Evolutionary conservation across 2,113 vertebrate species (phyloP), one percentile per base, ranked within the genome.

Genomic region (Pachypanchax playfairii): DNA sequence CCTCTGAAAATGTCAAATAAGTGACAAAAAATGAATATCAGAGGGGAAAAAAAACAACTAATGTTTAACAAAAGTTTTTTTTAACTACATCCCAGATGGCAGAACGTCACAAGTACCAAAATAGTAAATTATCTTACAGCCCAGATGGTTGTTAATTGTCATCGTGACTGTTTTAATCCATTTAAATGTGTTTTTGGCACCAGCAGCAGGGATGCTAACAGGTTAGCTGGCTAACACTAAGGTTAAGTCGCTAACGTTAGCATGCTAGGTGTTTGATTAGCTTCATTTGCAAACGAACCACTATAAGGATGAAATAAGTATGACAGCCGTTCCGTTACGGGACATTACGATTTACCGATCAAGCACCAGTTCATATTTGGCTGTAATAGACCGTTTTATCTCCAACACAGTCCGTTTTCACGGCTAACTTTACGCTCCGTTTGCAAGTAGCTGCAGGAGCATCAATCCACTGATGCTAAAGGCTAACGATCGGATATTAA

Each of bases 371-470:
- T n/a, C 6, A 5, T 42, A n/a, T 20, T 1, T 1, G 58, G 26
- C 46, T 58, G 22, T 43, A n/a, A 20, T 35, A 24, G 62, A 57
- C 70, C 79, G 75, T 55, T 65, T 67, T 43, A 41, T 72, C 77
- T 63, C 10, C 70, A 67, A 47, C 69, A 71, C 70, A 78, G 75
- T 54, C 36, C 64, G 53, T 59, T 71, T 73, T 33, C 67, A 63
- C 43, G 63, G 66, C 66, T 77, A 61, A 65, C 53, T 82, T 79
- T 70, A 74, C 70, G 79, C 71, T 86, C 60, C 55, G 77, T 51
- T 63, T 66, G 70, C 71, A 62, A 63, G 65, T 49, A 76, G 55
- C 42, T 48, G 56, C 72, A 80, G 58, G 41, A 57, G 65, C 22
- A 75, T 57, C 65, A n/a, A 50, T n/a, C 56, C 36, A 48, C 50